phyloP scores from a whole-genome alignment of 2,797 vertebrate genomes.

The Gadopsis marmoratus region DNA sequence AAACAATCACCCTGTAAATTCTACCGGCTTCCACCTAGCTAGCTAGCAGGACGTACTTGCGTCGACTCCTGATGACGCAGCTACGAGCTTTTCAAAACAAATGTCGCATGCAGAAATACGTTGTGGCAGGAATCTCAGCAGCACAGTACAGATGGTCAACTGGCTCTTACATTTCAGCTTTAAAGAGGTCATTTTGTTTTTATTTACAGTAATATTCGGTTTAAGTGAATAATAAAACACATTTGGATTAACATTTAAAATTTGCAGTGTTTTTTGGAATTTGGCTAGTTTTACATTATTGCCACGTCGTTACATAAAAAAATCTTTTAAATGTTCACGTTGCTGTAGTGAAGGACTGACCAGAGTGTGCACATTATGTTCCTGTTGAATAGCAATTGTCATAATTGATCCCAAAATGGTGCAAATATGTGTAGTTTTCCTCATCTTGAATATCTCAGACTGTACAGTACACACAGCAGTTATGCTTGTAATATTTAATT shows the following conservation, averaged over 20 bases:
- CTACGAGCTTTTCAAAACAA: constrained; percentile 51
- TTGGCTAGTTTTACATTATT: background rate
- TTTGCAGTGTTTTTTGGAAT: background rate
- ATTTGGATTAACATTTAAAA: background rate
- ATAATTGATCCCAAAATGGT: background rate
- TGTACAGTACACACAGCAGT: no score
- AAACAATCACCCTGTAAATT: background rate
- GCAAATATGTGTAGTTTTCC: background rate
- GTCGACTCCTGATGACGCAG: constrained; percentile 42
- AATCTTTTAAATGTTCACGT: background rate
- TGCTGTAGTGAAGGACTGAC: background rate
- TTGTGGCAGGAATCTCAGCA: background rate
- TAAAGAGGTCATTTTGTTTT: background rate
- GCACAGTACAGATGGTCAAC: background rate
- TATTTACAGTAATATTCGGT: background rate
- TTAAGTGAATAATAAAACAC: background rate
- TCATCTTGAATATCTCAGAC: no score
- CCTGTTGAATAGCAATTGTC: background rate
- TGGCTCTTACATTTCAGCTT: background rate
- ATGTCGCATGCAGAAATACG: accelerated
- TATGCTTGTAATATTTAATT: background rate
- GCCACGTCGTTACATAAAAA: background rate
- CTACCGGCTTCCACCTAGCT: constrained; percentile 22
- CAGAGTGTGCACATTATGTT: no score
- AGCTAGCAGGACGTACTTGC: background rate